phyloP scores from a whole-genome alignment of 1,140 invertebrate genomes.

The Nilaparvata lugens region DNA sequence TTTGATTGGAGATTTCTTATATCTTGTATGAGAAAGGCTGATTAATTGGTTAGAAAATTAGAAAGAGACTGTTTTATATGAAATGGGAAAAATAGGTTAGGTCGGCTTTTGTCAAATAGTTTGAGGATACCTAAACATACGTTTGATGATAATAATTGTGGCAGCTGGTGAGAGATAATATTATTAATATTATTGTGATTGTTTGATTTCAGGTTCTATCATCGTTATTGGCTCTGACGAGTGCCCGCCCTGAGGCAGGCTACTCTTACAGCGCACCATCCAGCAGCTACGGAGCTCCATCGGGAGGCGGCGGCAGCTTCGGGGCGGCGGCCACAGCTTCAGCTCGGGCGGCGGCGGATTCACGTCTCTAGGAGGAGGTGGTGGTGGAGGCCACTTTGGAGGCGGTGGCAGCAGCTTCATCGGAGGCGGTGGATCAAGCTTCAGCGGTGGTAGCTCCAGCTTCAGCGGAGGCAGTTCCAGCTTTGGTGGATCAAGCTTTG shows the following conservation, averaged over 20 bases:
- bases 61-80: too few relatives aligned
- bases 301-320: conserved; percentile 22
- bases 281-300: conserved; percentile 31
- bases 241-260: conserved; percentile 43
- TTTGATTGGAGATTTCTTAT: too few relatives aligned
- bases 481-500: conserved; percentile 30
- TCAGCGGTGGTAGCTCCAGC: conserved; percentile 18
- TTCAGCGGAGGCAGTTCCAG: conserved; percentile 30
- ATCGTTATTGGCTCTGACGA: conserved; percentile 38
- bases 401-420: conserved; percentile 27
- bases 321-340: conserved; percentile 29
- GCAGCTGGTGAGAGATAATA: not conserved
- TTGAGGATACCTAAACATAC: too few relatives aligned
- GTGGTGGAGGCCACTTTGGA: conserved; percentile 34
- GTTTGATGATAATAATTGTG: not conserved
- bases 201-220: conserved; percentile 42
- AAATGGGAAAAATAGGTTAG: too few relatives aligned
- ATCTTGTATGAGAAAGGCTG: too few relatives aligned
- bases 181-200: not conserved
- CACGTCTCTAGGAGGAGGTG: conserved; percentile 28
- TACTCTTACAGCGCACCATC: conserved; percentile 40
- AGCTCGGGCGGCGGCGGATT: conserved; percentile 26
- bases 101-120: too few relatives aligned
- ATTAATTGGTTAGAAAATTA: too few relatives aligned
- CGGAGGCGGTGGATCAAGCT: conserved; percentile 29